Percentiles rank a stretch among this genome's conserved stretches.
Evolutionary conservation across 2,888 invertebrate genomes (phyloP).

Genomic region (Xanthorhoe spadicearia): DNA sequence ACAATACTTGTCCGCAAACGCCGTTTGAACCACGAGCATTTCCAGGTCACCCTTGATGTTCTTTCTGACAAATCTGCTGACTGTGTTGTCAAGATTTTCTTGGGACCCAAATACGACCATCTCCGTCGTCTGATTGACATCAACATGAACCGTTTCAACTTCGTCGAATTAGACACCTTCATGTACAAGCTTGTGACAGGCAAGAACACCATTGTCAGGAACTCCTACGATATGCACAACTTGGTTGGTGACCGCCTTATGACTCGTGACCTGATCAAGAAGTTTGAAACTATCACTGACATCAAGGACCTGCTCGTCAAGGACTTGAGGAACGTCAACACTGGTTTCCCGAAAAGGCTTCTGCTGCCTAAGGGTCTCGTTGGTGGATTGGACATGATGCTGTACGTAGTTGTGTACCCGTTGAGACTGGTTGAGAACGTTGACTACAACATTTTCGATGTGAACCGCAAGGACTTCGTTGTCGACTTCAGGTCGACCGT

Average conservation of each 20-base stretch:
- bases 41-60: slow-evolving; percentile 83
- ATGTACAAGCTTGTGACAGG: slow-evolving; percentile 86
- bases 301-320: slow-evolving; percentile 64
- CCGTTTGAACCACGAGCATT: slow-evolving; percentile 88
- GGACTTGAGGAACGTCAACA: slow-evolving; percentile 79
- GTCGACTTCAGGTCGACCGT: slow-evolving; percentile 70
- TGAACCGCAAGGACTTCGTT: slow-evolving; percentile 72
- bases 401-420: slow-evolving; percentile 87
- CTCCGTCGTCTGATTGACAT: slow-evolving; percentile 83
- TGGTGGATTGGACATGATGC: slow-evolving; percentile 87
- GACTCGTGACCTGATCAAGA: slow-evolving; percentile 86
- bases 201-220: slow-evolving; percentile 86
- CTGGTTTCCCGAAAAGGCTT: slow-evolving; percentile 89
- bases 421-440: slow-evolving; percentile 74
- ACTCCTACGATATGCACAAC: slow-evolving; percentile 88
- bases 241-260: slow-evolving; percentile 87
- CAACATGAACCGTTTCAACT: slow-evolving; percentile 85
- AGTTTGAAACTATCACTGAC: slow-evolving; percentile 82
- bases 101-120: slow-evolving; percentile 88
- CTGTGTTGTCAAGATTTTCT: slow-evolving; percentile 87
- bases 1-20: slow-evolving; percentile 83
- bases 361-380: slow-evolving; percentile 88
- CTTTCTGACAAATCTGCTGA: slow-evolving; percentile 83
- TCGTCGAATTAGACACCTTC: slow-evolving; percentile 87
- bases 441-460: slow-evolving; percentile 67